Conservation (phyloP, 2,888 invertebrate species). For the Buathra laborator region DNA sequence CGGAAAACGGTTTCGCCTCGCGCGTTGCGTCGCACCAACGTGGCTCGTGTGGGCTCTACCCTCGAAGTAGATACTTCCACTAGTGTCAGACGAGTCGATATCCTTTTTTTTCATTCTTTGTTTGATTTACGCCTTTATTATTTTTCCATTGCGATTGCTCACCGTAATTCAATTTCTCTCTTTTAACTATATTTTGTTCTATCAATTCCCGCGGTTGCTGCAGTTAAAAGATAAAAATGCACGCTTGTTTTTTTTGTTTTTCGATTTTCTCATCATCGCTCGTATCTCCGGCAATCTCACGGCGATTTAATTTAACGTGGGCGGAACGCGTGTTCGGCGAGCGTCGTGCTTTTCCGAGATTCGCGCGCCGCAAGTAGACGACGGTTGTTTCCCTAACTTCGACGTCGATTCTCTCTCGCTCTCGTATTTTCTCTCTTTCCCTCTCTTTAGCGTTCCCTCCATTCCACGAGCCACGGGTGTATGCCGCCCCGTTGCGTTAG, state of each 20-base stretch:
- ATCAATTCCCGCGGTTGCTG: neutral
- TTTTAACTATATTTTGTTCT: too few relatives aligned
- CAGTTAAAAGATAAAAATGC: neutral
- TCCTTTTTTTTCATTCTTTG: neutral
- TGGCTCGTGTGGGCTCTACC: slow-evolving; percentile 66
- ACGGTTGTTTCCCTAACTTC: slow-evolving; percentile 61
- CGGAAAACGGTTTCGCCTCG: slow-evolving; percentile 75
- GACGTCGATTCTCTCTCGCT: slow-evolving; percentile 37
- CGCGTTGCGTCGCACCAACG: slow-evolving; percentile 58
- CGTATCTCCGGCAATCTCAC: slow-evolving; percentile 56
- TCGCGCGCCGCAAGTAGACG: slow-evolving; percentile 56
- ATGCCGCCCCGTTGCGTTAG: slow-evolving; percentile 37
- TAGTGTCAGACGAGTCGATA: neutral
- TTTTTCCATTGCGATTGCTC: neutral
- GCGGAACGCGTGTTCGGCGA: slow-evolving; percentile 68
- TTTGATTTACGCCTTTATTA: neutral
- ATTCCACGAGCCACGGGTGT: slow-evolving; percentile 21
- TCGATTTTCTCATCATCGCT: slow-evolving; percentile 20
- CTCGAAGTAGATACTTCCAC: slow-evolving; percentile 51
- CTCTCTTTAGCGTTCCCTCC: slow-evolving; percentile 42
- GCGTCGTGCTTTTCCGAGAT: slow-evolving; percentile 69
- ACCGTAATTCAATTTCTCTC: neutral
- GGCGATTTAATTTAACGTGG: slow-evolving; percentile 70
- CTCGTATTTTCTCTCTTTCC: slow-evolving; percentile 26
- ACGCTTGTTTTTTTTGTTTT: slow-evolving; percentile 6